Base-by-base conservation (phyloP, 2,888 invertebrate species). In the Trilocha varians region DNA sequence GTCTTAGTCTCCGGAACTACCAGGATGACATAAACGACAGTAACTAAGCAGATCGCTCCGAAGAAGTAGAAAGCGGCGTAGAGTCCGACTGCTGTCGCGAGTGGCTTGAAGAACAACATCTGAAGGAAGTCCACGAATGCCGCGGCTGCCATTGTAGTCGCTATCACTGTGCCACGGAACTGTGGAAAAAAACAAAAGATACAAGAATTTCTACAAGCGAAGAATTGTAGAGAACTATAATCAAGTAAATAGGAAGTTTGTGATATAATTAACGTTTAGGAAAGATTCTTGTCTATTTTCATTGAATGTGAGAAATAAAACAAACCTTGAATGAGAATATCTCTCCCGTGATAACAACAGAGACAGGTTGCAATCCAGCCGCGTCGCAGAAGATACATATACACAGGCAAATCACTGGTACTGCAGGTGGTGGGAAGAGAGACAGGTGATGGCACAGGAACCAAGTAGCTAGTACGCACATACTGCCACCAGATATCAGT, bases 341-440 rank as follows among this genome's bases (percentile, higher is more conserved):
- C 52, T 89, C 88, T 1, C 85, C 74, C 0, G 70, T 66, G 1
- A 88, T 53, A 1, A 88, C 74, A 6, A 87, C 78, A 0, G 88
- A 87, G 0, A 82, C 73, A 0, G 88, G 87, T 37, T 86, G 86
- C 32, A 88, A 63, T 0, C 88, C 88, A 1, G 84, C 59, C 0
- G 87, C 68, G 42, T 88, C 88, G 8, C 76, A 64, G 52, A 88
- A 74, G 51, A 88, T 83, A 55, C 79, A n/a, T n/a, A n/a, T n/a
- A n/a, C n/a, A 88, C 2, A 80, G 16, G 14, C 88, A 88, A 0
- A 88, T 57, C 0, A 86, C 74, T 0, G 64, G 50, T 1, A 88
- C 62, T 0, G 88, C 88, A 5, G 88, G 52, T 88, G 87, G 88
- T 6, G 70, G 65, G 0, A 85, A 76, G 0, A 62, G 55, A 4